A percentile compares a stretch with the other conserved stretches of the same genome.
These are phyloP conservation scores for Apamea sordens DNA, from an alignment of 2,888 invertebrate species.

Conservation along the genomic window DNA sequence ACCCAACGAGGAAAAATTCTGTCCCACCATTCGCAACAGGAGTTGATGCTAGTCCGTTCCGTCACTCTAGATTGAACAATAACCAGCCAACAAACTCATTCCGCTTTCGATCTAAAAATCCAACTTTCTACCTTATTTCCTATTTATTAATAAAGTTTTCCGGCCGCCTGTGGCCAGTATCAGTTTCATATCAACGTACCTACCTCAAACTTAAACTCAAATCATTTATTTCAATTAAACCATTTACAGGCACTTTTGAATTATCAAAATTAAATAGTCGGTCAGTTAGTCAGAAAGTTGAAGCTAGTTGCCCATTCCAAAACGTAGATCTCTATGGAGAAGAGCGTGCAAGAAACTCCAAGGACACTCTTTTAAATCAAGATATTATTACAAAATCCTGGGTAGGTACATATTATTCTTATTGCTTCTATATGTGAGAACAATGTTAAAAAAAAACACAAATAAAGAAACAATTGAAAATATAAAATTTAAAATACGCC, in stretches of 20 bases:
- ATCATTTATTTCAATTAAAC: neutral
- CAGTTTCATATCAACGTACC: slow-evolving; percentile 10
- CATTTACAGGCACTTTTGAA: neutral
- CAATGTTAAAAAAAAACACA: no score
- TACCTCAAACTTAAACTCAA: no score
- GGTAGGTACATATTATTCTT: no score
- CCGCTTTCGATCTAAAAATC: slow-evolving; percentile 30
- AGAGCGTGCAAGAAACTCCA: neutral
- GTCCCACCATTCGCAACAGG: neutral
- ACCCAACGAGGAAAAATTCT: neutral
- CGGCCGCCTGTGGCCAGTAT: slow-evolving; percentile 11
- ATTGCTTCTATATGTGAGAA: no score
- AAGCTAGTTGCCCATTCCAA: neutral
- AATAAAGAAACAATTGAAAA: no score
- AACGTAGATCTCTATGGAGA: neutral
- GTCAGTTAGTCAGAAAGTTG: neutral
- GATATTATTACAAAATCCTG: no score
- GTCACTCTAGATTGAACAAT: slow-evolving; percentile 21
- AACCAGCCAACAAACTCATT: slow-evolving; percentile 21
- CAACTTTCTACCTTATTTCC: slow-evolving; percentile 25
- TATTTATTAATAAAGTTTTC: slow-evolving; percentile 54
- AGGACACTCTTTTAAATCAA: neutral
- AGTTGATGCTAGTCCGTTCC: slow-evolving; percentile 17
- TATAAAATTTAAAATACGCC: no score
- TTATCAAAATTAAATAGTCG: neutral